A percentile compares a stretch with the other conserved stretches of the same genome.
Evolutionary conservation across 2,113 vertebrate genomes (phyloP).

Genomic region (Eidolon helvum): DNA sequence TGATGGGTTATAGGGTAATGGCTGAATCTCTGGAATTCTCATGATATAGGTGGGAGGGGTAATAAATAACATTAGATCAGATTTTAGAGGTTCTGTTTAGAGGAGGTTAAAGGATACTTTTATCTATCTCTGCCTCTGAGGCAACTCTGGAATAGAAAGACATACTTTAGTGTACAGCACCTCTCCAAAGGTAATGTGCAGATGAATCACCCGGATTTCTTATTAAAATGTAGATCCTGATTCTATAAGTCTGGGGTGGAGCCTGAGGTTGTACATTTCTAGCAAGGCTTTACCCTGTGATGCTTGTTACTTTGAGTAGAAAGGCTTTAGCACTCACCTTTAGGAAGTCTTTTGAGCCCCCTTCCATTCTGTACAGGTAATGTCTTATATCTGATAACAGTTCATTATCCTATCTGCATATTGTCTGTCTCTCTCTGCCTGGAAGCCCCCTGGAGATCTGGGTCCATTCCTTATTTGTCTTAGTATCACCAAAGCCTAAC

Average conservation of each 20-base stretch:
- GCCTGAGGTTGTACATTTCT: background rate
- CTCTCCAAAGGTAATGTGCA: background rate
- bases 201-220: background rate
- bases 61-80: background rate
- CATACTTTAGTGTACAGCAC: background rate
- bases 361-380: background rate
- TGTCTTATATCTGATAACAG: background rate
- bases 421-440: background rate
- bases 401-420: background rate
- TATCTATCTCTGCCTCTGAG: background rate
- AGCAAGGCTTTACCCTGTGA: background rate
- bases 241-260: background rate
- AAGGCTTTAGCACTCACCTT: background rate
- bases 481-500: background rate
- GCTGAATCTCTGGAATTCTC: background rate
- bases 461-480: background rate
- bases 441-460: background rate
- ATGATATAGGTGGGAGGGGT: background rate
- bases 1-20: background rate
- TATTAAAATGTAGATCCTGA: background rate
- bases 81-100: background rate
- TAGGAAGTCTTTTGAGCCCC: background rate
- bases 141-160: background rate
- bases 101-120: background rate
- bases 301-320: background rate